Evolutionary conservation across 2,888 invertebrate species (phyloP), one percentile per base, ranked within the genome.

Genomic region (Orthosia cruda): DNA sequence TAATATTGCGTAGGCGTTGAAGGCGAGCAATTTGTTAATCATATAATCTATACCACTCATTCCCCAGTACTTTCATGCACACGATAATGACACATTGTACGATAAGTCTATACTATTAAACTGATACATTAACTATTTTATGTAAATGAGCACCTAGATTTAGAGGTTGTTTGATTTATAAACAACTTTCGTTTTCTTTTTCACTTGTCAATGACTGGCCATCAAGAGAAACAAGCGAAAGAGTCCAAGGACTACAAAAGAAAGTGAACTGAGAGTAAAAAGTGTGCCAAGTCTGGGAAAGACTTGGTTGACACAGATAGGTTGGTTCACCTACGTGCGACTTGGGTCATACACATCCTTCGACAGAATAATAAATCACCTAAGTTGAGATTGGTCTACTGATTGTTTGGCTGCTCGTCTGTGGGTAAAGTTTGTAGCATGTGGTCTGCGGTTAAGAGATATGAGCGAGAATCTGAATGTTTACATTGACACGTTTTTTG

Each of bases 401-500:
- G 89, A 71, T 67, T 77, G 76, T 87, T 87, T 71, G 45, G 71
- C 59, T 70, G 77, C 13, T 23, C 71, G 80, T 83, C 74, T 80
- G 77, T 83, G 85, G 80, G 74, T 81, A 75, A 84, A 89, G 80
- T 89, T 81, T 81, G 88, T 91, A 86, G 89, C 83, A 89, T 94
- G 92, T 93, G 92, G 90, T 87, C 83, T 89, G 89, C 84, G 89
- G 89, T 87, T 87, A 88, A 84, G 79, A 88, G 90, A 91, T 89
- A 61, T 89, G 91, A 89, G 88, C 90, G 90, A 83, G 87, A 88
- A 92, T 89, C 88, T 91, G 87, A 85, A 88, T 94, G 90, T 95
- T 95, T 94, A 93, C 92, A 92, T 92, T 96, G 94, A 95, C 95
- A 95, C 92, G 91, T 95, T 96, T 95, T 95, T 95, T 94, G 92